Conservation (phyloP, 1,140 invertebrate species). For the Sinella curviseta region DNA sequence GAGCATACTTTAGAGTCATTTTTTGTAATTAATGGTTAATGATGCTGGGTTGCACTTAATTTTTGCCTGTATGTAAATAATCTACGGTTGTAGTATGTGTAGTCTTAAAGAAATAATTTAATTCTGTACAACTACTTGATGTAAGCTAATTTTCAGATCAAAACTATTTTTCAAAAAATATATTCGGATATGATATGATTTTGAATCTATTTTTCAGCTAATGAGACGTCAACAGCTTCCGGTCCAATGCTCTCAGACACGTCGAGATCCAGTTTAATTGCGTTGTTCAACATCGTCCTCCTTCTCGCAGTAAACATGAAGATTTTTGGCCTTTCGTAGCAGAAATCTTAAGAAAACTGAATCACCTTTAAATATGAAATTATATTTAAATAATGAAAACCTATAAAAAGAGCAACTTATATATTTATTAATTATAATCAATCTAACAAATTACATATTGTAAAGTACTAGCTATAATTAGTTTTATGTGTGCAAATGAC, state of each 20-base stretch:
- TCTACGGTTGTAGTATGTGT: not conserved
- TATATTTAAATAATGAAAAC: too few species aligned
- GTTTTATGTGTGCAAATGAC: too few species aligned
- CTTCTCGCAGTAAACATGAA: constrained; percentile 2
- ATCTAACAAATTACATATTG: too few species aligned
- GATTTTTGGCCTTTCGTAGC: constrained; percentile 22
- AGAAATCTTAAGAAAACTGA: too few species aligned
- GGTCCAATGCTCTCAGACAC: not conserved
- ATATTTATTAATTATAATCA: too few species aligned
- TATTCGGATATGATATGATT: not conserved
- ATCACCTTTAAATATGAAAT: too few species aligned
- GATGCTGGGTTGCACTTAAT: not conserved
- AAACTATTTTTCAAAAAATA: not conserved
- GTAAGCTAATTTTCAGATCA: not conserved
- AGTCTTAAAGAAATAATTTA: not conserved
- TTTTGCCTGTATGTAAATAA: not conserved
- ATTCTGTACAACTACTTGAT: not conserved
- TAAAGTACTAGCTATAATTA: too few species aligned
- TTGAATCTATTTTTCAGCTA: not conserved
- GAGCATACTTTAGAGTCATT: not conserved
- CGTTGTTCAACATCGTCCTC: constrained; percentile 3
- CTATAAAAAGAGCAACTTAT: too few species aligned
- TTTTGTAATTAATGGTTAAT: not conserved
- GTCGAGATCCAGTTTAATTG: not conserved
- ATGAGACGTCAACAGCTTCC: not conserved